Conservation (phyloP, 2,797 vertebrate genomes). For the Triplophysa bombifrons region DNA sequence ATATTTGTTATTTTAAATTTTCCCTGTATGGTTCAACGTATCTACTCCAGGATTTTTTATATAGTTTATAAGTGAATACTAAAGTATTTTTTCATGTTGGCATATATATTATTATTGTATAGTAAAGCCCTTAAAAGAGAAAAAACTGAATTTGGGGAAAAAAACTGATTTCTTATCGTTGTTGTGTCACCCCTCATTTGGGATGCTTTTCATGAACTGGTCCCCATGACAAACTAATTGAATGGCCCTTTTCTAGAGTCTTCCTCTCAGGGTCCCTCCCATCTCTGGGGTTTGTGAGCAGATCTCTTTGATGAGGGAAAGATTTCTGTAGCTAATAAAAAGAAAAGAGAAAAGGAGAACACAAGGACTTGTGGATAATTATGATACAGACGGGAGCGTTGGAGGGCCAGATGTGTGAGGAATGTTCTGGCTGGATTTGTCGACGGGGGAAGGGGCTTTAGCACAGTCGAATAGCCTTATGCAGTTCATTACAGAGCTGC, state of each 20-base stretch:
- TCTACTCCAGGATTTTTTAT: too few species aligned
- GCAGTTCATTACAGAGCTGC: constrained; percentile 78
- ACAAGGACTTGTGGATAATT: constrained; percentile 80
- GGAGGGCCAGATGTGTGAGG: constrained; percentile 81
- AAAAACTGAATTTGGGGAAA: too few species aligned
- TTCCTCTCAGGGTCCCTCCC: constrained; percentile 34
- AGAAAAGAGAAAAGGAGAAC: constrained; percentile 78
- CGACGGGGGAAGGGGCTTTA: constrained; percentile 60
- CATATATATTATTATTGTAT: too few species aligned
- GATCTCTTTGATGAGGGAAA: constrained; percentile 67
- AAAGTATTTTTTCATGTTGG: too few species aligned
- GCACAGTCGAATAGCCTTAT: constrained; percentile 74
- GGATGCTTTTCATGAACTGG: too few species aligned
- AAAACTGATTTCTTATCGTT: too few species aligned
- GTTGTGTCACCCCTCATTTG: too few species aligned
- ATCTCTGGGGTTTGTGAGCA: constrained; percentile 65
- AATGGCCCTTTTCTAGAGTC: constrained; percentile 13
- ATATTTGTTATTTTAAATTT: too few species aligned
- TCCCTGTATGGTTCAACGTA: too few species aligned
- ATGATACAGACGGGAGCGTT: constrained; percentile 70
- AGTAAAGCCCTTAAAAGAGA: too few species aligned
- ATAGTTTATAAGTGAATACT: too few species aligned
- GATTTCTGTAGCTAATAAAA: constrained; percentile 68
- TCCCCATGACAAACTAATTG: too few species aligned
- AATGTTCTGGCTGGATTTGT: constrained; percentile 79